phyloP scores from a whole-genome alignment of 2,797 vertebrate genomes.

The Malacoraja senta region DNA sequence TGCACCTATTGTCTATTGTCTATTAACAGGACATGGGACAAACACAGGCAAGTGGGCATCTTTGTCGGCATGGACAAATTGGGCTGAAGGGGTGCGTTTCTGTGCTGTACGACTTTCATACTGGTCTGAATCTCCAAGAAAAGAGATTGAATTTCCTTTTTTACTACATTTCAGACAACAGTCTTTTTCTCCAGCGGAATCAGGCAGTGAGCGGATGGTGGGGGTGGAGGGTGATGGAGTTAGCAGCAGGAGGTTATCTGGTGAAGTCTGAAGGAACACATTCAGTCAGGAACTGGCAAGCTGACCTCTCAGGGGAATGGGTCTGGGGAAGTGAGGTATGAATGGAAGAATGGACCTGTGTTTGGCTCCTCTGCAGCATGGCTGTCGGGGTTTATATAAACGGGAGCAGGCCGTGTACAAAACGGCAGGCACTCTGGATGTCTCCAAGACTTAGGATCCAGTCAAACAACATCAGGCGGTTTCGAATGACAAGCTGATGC shows the following conservation, averaged over 20 bases:
- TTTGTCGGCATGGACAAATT: no score
- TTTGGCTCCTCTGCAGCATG: background rate
- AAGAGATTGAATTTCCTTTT: background rate
- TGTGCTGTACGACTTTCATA: no score
- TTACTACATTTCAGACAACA: background rate
- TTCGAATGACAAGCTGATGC: background rate
- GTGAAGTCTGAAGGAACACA: background rate
- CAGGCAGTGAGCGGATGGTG: background rate
- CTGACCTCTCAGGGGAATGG: background rate
- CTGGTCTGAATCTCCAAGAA: background rate
- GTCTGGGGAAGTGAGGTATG: background rate
- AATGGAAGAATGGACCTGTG: background rate
- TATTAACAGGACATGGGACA: no score
- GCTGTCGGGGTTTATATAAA: background rate
- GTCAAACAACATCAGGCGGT: background rate
- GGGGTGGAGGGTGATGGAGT: background rate
- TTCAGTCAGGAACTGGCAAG: background rate
- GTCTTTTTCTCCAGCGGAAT: background rate
- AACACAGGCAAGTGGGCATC: no score
- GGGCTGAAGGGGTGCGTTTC: no score
- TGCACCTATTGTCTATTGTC: no score
- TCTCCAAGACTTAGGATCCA: background rate
- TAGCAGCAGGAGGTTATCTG: background rate
- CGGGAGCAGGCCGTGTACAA: background rate
- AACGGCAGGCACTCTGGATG: background rate